These are phyloP conservation scores for Cinara cedri DNA, from an alignment of 2,888 invertebrate species.

Conservation along the genomic window DNA sequence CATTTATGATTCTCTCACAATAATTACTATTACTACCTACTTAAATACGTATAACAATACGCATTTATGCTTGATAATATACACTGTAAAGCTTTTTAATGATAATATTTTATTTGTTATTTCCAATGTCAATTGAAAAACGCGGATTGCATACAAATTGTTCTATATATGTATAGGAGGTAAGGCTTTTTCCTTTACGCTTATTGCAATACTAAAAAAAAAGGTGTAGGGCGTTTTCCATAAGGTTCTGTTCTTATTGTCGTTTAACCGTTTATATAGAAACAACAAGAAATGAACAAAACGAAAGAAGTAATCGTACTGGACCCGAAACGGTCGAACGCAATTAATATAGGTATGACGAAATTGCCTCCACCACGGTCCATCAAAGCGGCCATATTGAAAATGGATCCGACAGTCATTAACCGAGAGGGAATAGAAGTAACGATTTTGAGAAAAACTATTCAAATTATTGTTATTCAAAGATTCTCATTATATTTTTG, in stretches of 20 bases:
- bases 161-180: constrained; percentile 39
- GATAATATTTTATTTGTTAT: constrained; percentile 54
- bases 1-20: constrained; percentile 22
- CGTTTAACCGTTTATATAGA: constrained; percentile 65
- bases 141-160: constrained; percentile 48
- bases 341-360: constrained; percentile 99
- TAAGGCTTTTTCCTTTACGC: constrained; percentile 42
- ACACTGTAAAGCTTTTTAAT: constrained; percentile 45
- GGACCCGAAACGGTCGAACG: constrained; percentile 96
- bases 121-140: constrained; percentile 40
- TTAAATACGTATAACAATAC: not conserved
- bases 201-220: constrained; percentile 30
- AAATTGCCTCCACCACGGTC: constrained; percentile 96
- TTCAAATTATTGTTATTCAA: not conserved
- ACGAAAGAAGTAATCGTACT: constrained; percentile 92
- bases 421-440: constrained; percentile 96
- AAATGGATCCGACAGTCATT: constrained; percentile 98
- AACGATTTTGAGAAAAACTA: not conserved
- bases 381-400: constrained; percentile 97
- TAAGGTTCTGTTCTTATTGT: constrained; percentile 1
- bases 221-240: constrained; percentile 12
- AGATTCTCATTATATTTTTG: not conserved
- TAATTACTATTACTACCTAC: not conserved
- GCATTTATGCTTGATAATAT: constrained; percentile 49
- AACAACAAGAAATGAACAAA: constrained; percentile 82